A percentile compares a stretch with the other conserved stretches of the same genome.
phyloP scores from a whole-genome alignment of 2,888 invertebrate genomes.

The Drosophila pseudotalamancana region DNA sequence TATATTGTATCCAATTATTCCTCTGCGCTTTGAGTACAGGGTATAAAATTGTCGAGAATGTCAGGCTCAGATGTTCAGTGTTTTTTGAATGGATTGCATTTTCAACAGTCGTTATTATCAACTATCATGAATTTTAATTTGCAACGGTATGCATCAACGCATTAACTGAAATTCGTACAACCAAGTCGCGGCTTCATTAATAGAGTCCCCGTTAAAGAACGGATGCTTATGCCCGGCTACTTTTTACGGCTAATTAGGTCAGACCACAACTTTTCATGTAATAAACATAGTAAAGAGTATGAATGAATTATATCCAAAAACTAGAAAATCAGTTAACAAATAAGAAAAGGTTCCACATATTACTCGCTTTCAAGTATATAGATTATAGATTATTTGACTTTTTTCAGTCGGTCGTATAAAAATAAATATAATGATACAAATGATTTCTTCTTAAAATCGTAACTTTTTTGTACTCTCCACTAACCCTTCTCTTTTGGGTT shows the following conservation, averaged over 20 bases:
- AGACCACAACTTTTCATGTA: conserved; percentile 20
- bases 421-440: too few species aligned
- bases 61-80: conserved; percentile 6
- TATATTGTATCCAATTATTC: too few species aligned
- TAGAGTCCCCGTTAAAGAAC: conserved; percentile 16
- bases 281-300: too few species aligned
- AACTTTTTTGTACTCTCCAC: background rate
- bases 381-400: too few species aligned
- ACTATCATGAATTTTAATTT: conserved; percentile 55
- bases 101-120: conserved; percentile 54
- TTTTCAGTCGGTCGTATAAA: too few species aligned
- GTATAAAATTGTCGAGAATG: background rate
- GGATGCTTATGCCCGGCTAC: conserved; percentile 37
- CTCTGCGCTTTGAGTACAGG: background rate
- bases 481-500: too few species aligned
- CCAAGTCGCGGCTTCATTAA: conserved; percentile 54
- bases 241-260: conserved; percentile 68
- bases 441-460: background rate
- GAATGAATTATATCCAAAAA: conserved; percentile 15
- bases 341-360: too few species aligned
- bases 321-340: too few species aligned
- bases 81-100: conserved; percentile 62
- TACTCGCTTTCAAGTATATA: too few species aligned
- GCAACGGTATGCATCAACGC: conserved; percentile 71
- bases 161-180: conserved; percentile 80